Conservation (phyloP, 1,140 invertebrate genomes). For the Nautilus pompilius region DNA sequence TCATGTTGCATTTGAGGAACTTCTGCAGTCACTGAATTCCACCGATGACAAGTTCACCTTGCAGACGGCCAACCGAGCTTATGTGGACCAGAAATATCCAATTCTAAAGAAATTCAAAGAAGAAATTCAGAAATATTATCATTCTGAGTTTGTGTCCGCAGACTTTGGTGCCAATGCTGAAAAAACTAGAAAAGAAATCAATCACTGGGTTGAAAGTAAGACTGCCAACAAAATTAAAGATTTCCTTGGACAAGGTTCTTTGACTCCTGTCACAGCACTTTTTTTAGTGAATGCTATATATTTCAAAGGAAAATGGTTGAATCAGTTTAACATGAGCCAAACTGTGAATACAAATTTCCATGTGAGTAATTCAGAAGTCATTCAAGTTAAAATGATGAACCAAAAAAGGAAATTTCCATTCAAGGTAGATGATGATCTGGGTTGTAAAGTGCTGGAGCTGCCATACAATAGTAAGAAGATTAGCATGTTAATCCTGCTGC, state of each 20-base stretch:
- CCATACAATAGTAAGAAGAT: slow-evolving; percentile 66
- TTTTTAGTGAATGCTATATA: slow-evolving; percentile 76
- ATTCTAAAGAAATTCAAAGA: slow-evolving; percentile 7
- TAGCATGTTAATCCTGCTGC: slow-evolving; percentile 73
- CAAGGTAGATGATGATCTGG: slow-evolving; percentile 66
- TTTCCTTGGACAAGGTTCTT: slow-evolving; percentile 58
- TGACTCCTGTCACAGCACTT: slow-evolving; percentile 61
- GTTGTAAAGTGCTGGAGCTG: slow-evolving; percentile 68
- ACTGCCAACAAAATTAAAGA: slow-evolving; percentile 66
- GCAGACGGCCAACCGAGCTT: slow-evolving; percentile 11
- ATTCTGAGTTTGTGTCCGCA: neutral
- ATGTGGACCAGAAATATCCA: slow-evolving; percentile 2
- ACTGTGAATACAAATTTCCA: slow-evolving; percentile 58
- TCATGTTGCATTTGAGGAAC: slow-evolving; percentile 15
- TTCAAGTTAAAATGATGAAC: slow-evolving; percentile 53
- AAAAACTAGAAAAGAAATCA: slow-evolving; percentile 58
- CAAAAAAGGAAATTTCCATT: slow-evolving; percentile 61
- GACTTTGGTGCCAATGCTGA: slow-evolving; percentile 12
- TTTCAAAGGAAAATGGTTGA: slow-evolving; percentile 73
- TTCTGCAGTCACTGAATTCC: slow-evolving; percentile 14
- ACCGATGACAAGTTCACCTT: neutral
- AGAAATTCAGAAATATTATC: slow-evolving; percentile 10
- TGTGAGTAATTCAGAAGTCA: slow-evolving; percentile 4
- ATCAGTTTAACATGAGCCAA: slow-evolving; percentile 61
- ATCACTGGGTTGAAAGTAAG: slow-evolving; percentile 66